Evolutionary conservation across 2,113 vertebrate genomes (phyloP).

Genomic region (Fulmarus glacialis): DNA sequence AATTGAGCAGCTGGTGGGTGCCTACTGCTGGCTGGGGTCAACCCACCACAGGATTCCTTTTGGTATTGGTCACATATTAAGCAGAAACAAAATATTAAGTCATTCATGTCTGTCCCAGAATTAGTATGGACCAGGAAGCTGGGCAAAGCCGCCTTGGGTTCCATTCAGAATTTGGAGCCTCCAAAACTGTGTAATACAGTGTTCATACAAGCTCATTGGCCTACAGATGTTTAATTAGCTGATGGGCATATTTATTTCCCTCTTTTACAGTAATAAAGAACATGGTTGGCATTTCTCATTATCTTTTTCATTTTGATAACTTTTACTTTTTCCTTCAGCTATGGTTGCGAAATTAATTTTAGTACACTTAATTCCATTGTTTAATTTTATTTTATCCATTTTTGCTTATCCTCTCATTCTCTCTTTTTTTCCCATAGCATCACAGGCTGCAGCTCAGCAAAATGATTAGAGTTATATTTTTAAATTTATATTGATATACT

Average conservation of each 20-base stretch:
- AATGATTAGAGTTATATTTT: not conserved
- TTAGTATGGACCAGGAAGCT: not conserved
- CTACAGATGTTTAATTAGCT: constrained; percentile 7
- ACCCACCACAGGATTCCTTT: not conserved
- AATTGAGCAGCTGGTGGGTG: fast-evolving
- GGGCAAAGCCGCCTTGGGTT: not conserved
- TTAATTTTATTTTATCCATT: not conserved
- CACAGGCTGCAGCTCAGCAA: not conserved
- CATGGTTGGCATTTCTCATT: not conserved
- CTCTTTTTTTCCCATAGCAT: not conserved
- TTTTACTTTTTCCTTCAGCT: constrained; percentile 13
- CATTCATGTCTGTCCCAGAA: not conserved
- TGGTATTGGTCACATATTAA: not conserved
- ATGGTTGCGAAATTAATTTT: not conserved
- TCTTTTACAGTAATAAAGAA: constrained; percentile 12
- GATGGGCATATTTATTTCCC: not conserved
- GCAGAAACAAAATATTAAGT: not conserved
- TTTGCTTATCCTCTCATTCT: not conserved
- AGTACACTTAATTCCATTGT: not conserved
- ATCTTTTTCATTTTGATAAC: constrained; percentile 4
- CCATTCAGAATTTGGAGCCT: not conserved
- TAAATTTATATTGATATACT: not conserved
- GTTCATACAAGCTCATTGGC: not conserved
- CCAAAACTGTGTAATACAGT: not conserved
- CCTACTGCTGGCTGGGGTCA: not conserved